Conservation (phyloP, 1,140 invertebrate species). For the Elysia chlorotica region DNA sequence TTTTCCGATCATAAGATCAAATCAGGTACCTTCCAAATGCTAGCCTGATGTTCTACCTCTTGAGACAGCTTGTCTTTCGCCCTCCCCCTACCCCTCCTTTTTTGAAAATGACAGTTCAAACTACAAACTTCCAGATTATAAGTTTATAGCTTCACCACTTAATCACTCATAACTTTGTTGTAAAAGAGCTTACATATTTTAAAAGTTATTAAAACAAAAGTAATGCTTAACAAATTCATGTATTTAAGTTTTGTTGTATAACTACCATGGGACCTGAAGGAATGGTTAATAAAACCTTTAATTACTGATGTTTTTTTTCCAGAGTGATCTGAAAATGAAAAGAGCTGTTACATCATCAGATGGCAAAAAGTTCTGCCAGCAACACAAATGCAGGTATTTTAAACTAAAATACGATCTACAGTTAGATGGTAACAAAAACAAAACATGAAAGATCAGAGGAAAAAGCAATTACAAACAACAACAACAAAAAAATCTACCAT, state of each 20-base stretch:
- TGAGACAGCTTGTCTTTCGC: no score
- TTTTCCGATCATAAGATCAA: no score
- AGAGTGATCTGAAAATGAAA: conserved; percentile 1
- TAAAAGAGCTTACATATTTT: neutral
- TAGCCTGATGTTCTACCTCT: no score
- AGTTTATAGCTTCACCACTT: no score
- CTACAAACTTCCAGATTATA: no score
- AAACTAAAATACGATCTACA: neutral
- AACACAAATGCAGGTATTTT: neutral
- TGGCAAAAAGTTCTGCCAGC: neutral
- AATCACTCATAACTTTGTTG: neutral
- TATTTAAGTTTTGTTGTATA: neutral
- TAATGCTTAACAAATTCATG: neutral
- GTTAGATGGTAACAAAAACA: no score
- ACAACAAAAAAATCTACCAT: no score
- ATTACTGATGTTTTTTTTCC: neutral
- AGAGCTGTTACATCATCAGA: neutral
- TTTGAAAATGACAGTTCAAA: no score
- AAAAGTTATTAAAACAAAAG: neutral
- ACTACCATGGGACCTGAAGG: neutral
- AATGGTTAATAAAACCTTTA: neutral
- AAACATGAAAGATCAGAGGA: no score
- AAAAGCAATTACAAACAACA: no score
- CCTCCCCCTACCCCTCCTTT: no score
- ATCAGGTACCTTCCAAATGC: no score